A percentile compares a stretch with the other conserved stretches of the same genome.
These are phyloP conservation scores for Phalacrocorax brasilianus DNA, from an alignment of 2,113 vertebrate species.

Conservation along the genomic window DNA sequence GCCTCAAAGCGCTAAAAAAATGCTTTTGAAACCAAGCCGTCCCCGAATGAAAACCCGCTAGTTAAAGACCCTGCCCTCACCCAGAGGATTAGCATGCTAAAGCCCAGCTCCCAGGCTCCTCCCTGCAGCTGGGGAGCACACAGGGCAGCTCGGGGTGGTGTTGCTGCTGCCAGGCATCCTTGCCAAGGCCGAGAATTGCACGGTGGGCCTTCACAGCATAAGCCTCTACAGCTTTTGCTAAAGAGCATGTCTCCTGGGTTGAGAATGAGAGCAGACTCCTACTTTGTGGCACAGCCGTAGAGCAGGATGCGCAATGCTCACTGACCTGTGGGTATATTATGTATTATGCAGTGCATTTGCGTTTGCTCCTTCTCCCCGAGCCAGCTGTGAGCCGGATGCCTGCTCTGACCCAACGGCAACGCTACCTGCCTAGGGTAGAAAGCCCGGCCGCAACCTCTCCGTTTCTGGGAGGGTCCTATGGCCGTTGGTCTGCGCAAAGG, in stretches of 20 bases:
- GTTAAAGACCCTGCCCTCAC: background rate
- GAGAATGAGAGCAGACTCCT: background rate
- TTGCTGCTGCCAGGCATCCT: background rate
- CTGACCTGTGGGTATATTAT: conserved; percentile 24
- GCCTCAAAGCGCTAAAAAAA: background rate
- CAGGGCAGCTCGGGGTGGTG: background rate
- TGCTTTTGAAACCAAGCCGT: background rate
- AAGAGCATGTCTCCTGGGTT: conserved; percentile 28
- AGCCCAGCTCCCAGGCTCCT: background rate
- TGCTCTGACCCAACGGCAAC: background rate
- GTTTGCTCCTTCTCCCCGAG: background rate
- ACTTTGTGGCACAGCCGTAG: background rate
- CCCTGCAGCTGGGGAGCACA: background rate
- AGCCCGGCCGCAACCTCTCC: background rate
- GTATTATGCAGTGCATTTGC: background rate
- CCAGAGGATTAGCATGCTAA: background rate
- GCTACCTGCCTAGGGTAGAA: background rate
- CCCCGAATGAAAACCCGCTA: background rate
- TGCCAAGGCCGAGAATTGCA: background rate
- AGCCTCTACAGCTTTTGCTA: background rate
- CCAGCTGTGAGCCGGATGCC: background rate
- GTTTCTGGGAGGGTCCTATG: background rate
- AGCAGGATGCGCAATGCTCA: background rate
- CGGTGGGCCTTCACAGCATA: background rate
- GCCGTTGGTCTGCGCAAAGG: background rate